Evolutionary conservation across 2,113 vertebrate genomes (phyloP).

Genomic region (Antechinus flavipes): DNA sequence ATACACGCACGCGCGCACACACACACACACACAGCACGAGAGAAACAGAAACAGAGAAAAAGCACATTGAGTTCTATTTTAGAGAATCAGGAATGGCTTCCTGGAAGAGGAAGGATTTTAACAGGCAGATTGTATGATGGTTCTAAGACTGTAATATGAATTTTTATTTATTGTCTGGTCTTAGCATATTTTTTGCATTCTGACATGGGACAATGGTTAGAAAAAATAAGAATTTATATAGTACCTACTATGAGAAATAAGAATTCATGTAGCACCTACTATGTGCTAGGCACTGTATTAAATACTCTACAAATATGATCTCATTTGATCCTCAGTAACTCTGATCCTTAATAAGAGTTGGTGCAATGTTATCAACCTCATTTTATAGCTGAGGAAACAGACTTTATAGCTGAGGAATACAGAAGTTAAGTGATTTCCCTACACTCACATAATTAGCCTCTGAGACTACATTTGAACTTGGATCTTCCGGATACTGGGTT

Average conservation of each 20-base stretch:
- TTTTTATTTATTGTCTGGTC: not conserved
- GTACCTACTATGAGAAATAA: not conserved
- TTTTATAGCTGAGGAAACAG: not conserved
- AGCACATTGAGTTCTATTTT: not conserved
- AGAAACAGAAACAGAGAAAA: not conserved
- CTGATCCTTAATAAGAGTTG: not conserved
- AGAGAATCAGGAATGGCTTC: not conserved
- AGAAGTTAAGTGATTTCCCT: not conserved
- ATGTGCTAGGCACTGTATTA: not conserved
- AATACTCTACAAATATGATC: not conserved
- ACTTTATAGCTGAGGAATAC: not conserved
- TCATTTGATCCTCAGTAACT: not conserved
- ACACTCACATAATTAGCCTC: not conserved
- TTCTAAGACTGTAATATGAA: not conserved
- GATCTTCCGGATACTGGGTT: not conserved
- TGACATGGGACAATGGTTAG: not conserved
- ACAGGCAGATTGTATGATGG: not conserved
- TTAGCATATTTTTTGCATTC: not conserved
- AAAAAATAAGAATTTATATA: not conserved
- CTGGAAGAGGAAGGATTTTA: not conserved
- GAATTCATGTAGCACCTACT: not conserved
- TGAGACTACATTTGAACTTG: not conserved
- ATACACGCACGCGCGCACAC: no score
- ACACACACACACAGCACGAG: not conserved
- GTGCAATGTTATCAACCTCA: not conserved